phyloP scores from a whole-genome alignment of 2,888 invertebrate genomes.

The Pocota personata region DNA sequence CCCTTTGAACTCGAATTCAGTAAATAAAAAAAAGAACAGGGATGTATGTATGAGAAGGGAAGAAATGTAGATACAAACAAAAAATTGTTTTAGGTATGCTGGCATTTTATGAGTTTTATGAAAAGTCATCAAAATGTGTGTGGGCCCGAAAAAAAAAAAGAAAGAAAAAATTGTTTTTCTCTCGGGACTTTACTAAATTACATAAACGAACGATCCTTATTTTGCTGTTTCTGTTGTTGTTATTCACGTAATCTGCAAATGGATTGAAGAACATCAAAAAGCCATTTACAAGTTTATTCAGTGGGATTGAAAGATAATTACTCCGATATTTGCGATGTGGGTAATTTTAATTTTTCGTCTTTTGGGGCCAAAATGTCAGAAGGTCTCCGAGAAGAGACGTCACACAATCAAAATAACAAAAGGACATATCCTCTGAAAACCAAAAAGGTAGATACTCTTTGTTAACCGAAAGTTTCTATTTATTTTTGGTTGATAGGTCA shows the following conservation, averaged over 20 bases:
- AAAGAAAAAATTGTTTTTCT: background rate
- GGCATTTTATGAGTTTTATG: constrained; percentile 5
- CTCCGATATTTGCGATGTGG: background rate
- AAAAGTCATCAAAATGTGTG: background rate
- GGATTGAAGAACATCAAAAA: constrained; percentile 48
- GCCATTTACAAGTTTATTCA: constrained; percentile 47
- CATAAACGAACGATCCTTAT: constrained; percentile 11
- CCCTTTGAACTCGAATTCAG: background rate
- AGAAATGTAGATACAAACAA: too few species aligned
- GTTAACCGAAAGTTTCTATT: too few species aligned
- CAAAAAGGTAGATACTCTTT: too few species aligned
- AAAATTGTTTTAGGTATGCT: background rate
- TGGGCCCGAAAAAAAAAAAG: background rate
- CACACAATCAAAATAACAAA: too few species aligned
- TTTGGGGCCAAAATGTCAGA: background rate
- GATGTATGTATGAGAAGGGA: background rate
- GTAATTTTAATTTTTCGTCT: background rate
- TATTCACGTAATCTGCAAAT: constrained; percentile 44
- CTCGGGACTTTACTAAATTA: constrained; percentile 24
- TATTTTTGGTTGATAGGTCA: too few species aligned
- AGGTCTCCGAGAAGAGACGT: background rate
- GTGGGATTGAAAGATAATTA: constrained; percentile 21
- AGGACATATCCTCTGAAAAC: too few species aligned
- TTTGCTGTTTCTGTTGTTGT: background rate
- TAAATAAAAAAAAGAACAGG: background rate